Evolutionary conservation across 2,113 vertebrate genomes (phyloP).

Genomic region (Elgaria multicarinata): DNA sequence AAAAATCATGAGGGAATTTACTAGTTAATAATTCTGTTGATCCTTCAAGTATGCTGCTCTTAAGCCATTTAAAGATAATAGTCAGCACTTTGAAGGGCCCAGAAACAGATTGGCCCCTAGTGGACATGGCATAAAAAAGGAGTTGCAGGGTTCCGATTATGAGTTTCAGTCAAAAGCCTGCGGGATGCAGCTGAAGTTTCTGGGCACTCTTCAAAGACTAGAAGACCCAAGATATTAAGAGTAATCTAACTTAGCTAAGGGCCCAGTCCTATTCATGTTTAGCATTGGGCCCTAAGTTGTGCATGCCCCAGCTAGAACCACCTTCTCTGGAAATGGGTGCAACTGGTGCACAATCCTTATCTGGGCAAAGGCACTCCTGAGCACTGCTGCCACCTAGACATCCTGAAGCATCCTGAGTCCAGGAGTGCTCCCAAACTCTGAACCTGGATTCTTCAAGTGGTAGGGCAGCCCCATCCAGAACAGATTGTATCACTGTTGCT

Average conservation of each 20-base stretch:
- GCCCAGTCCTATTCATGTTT: no score
- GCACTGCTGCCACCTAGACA: not conserved
- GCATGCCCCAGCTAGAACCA: not conserved
- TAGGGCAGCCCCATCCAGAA: not conserved
- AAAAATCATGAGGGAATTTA: not conserved
- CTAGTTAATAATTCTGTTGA: not conserved
- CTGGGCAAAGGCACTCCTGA: not conserved
- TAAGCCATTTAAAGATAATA: not conserved
- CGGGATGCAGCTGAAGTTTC: not conserved
- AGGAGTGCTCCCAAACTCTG: not conserved
- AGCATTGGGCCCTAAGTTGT: not conserved
- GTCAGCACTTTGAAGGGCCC: no score
- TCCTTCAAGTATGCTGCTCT: not conserved
- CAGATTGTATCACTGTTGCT: not conserved
- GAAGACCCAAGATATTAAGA: no score
- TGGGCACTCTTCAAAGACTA: no score
- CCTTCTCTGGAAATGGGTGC: no score
- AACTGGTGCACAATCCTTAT: no score
- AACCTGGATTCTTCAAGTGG: not conserved
- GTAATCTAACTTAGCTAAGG: no score
- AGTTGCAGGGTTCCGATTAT: not conserved
- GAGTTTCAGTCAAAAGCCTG: not conserved
- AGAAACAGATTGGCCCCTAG: not conserved
- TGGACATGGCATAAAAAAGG: not conserved
- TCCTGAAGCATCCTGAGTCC: not conserved